Evolutionary conservation across 30 jellyfish, hydroid and myxozoan species (phyloP).

Genomic region (Hydra vulgaris): DNA sequence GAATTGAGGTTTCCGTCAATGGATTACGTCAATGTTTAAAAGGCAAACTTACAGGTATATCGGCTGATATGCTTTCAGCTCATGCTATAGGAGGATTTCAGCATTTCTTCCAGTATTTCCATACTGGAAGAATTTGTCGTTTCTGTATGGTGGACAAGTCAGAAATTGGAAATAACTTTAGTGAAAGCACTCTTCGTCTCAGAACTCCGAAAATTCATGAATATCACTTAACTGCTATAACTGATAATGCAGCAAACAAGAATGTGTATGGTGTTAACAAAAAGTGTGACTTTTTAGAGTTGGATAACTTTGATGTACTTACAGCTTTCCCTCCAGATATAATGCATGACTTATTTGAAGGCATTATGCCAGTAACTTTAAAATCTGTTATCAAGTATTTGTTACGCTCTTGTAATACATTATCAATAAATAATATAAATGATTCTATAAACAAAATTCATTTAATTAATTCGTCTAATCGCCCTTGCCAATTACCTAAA

Average conservation of each 20-base stretch:
- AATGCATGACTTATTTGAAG: background rate
- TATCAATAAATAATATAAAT: background rate
- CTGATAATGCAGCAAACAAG: background rate
- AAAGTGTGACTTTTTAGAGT: background rate
- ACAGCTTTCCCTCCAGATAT: background rate
- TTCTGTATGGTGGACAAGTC: background rate
- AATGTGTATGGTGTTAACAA: background rate
- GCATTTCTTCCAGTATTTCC: background rate
- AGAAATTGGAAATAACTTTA: background rate
- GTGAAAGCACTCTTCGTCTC: background rate
- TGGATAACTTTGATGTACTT: background rate
- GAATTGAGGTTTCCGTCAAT: too few relatives aligned
- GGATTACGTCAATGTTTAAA: too few relatives aligned
- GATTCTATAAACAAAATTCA: background rate
- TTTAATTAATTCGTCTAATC: background rate
- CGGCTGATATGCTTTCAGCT: too few relatives aligned
- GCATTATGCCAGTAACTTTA: background rate
- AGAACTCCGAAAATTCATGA: background rate
- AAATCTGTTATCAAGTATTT: background rate
- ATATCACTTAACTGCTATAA: background rate
- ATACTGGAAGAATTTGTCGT: background rate
- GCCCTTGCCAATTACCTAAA: background rate
- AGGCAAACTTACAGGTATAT: too few relatives aligned
- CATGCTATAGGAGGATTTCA: background rate
- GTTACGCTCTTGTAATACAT: background rate